Evolutionary conservation across 2,797 vertebrate species (phyloP).

Genomic region (Varecia variegata): DNA sequence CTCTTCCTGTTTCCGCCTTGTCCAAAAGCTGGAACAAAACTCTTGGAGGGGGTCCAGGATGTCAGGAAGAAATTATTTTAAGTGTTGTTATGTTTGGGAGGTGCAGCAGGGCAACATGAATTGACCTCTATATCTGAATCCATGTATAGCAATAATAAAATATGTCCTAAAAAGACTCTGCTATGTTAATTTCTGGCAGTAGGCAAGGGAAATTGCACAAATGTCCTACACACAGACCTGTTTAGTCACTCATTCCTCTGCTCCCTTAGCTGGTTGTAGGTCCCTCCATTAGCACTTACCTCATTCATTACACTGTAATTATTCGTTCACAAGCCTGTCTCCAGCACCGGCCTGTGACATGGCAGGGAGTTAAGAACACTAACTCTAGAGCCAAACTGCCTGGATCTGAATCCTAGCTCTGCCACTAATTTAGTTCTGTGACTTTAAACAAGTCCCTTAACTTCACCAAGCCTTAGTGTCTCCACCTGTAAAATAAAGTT

Average conservation of each 20-base stretch:
- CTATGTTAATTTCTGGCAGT: conserved; percentile 10
- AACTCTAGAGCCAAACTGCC: not conserved
- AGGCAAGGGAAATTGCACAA: not conserved
- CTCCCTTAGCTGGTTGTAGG: not conserved
- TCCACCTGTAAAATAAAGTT: not conserved
- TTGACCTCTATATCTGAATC: conserved; percentile 37
- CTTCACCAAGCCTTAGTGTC: not conserved
- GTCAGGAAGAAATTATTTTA: conserved; percentile 73
- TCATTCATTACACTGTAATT: conserved; percentile 20
- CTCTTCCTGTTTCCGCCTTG: conserved; percentile 75
- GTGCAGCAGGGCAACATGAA: not conserved
- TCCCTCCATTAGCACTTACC: conserved; percentile 36
- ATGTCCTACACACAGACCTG: not conserved
- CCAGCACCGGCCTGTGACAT: not conserved
- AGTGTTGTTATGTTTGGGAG: conserved; percentile 46
- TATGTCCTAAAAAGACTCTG: not conserved
- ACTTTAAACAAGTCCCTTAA: not conserved
- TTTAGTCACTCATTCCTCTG: conserved; percentile 30
- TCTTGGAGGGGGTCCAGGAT: conserved; percentile 64
- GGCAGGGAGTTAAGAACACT: not conserved
- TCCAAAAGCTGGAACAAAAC: conserved; percentile 61
- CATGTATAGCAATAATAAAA: not conserved
- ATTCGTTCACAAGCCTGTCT: conserved; percentile 26
- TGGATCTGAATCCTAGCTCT: not conserved
- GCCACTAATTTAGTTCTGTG: not conserved